Evolutionary conservation across 2,888 invertebrate species (phyloP), one percentile per base, ranked within the genome.

Genomic region (Mimas tiliae): DNA sequence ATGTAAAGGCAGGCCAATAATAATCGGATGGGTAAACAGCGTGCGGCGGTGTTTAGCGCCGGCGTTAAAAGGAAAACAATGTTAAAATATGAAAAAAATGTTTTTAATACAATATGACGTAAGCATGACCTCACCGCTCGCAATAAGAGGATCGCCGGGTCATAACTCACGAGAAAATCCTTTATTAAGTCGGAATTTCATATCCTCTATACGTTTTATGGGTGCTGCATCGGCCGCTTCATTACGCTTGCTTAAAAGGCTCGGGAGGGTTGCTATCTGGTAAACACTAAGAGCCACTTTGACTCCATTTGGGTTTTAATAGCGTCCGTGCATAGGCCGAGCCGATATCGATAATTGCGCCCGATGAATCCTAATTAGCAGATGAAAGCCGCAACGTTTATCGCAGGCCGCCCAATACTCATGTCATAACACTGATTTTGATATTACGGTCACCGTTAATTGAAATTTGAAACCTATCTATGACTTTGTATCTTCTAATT

Each of bases 1-100:
- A 53, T 14, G 50, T 67, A 65, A 68, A 69, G 69, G 63, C 52
- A 68, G 62, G 58, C 58, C 62, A 65, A 62, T 27, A 33, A 47
- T 19, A 63, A 47, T 9, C 21, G 8, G 21, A 14, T 8, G 11
- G 21, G 27, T n/a, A 63, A 63, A 45, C 19, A 63, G 70, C 74
- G 72, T 73, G 71, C 67, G 58, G 51, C 58, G 62, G 68, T 72
- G 70, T 74, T 76, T 72, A 77, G 70, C 72, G 72, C 70, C 70
- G 71, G 69, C 74, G 73, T 73, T 75, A 77, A 79, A 79, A 80
- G 78, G 78, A 75, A 78, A 81, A 77, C 75, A 77, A 77, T 82
- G 80, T 80, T 67, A 68, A 38, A 64, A 69, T 70, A 72, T 65
- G 69, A 66, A 71, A 71, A 73, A 75, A 75, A 75, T 75, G 74